Base-by-base conservation (phyloP, 2,888 invertebrate species). In the Leptogaster cylindrica region DNA sequence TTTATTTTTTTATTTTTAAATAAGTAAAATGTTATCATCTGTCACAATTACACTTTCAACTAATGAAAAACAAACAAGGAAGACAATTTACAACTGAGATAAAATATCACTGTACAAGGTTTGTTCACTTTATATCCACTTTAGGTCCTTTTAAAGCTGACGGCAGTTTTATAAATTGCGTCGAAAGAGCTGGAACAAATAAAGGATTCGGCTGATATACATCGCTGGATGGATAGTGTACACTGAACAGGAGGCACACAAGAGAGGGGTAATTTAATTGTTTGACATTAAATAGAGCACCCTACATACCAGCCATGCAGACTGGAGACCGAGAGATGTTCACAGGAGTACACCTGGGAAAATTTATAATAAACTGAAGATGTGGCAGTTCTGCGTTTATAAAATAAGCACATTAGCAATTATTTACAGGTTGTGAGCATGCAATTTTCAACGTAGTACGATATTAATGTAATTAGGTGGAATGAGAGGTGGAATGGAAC, bases 321-420 rank as follows among this genome's bases (percentile, higher is more conserved):
- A 23, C 4, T 23, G 18, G 4, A 2, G 20, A 18, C 18, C 2
- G 16, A 25, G 46, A 23, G 44, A 4, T 20, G 6, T 33, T 20
- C 33, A 52, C 5, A 18, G 48, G 25, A 48, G 48, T 18, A 48
- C 48, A 23, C 12, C 55, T 55, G 23, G 36, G 36, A 55, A 55
- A 55, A 55, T 52, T 55, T 23, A 55, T 55, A 36, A 36, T 36
- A 31, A 55, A 31, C 36, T 39, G n/a, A 36, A 36, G 39, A 36
- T n/a, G 23, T 36, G 50, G 39, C n/a, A 16, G 14, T 41, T 3
- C 18, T 39, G 23, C 23, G 39, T 55, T 23, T 23, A 12, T 23
- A 33, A 39, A 36, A 55, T 55, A 31, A 55, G 55, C 55, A 55
- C 55, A 23, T 39, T 12, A 39, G 55, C 25, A 55, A 55, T 55